Percentiles rank a stretch among this genome's conserved stretches.
These are phyloP conservation scores for Xenops minutus DNA, from an alignment of 2,797 vertebrate species.

Conservation along the genomic window DNA sequence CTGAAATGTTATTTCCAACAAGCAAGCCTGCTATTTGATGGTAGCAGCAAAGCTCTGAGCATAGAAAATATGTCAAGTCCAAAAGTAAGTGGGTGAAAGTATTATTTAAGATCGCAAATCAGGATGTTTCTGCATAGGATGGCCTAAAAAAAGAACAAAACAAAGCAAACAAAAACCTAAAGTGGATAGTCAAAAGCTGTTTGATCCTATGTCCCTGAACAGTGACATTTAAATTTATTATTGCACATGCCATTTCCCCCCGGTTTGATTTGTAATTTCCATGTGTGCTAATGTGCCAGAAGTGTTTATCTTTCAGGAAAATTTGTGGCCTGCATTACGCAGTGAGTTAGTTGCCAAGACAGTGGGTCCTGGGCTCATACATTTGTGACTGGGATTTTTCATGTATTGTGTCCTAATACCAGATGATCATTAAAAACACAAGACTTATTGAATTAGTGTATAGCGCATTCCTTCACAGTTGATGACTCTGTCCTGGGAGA, in stretches of 20 bases:
- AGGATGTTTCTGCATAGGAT: conserved; percentile 28
- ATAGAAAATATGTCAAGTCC: conserved; percentile 54
- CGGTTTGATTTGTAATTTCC: background rate
- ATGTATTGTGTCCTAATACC: background rate
- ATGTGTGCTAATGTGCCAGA: background rate
- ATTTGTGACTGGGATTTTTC: background rate
- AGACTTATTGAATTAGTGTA: background rate
- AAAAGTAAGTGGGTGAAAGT: conserved; percentile 46
- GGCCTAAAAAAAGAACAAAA: background rate
- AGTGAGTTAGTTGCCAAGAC: background rate
- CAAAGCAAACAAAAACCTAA: background rate
- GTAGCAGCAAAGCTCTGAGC: conserved; percentile 36
- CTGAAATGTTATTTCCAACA: background rate
- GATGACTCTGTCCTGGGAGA: background rate
- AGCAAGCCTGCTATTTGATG: conserved; percentile 6
- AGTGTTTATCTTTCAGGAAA: background rate
- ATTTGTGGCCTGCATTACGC: background rate
- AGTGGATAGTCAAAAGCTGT: background rate
- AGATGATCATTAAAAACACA: background rate
- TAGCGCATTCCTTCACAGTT: background rate
- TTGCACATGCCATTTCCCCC: background rate
- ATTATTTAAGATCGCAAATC: conserved; percentile 47
- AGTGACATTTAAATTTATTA: background rate
- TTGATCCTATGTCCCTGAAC: background rate
- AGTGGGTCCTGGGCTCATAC: background rate